Base-by-base conservation (phyloP, 1,140 invertebrate species). In the Euwallacea fornicatus region DNA sequence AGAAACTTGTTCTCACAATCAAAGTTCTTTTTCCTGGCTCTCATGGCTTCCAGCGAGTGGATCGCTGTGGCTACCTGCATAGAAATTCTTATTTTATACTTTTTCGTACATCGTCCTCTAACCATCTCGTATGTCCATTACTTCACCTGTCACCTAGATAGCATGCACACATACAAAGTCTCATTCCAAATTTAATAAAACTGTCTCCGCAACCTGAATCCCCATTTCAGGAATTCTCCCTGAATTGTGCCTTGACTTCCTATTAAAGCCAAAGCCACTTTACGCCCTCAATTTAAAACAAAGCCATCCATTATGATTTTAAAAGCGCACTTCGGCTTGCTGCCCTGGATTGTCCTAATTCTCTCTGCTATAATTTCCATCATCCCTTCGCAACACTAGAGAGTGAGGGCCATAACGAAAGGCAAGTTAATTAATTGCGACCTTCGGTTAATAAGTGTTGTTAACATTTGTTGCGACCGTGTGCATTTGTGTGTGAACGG, bases 221-320 rank as follows among this genome's bases (percentile, higher is more conserved):
- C 21, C 21, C 21, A 33, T 33, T 33, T 33, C 21, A 33, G 21
- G 21, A 33, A 33, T 33, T 33, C 21, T 33, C 21, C 4, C 21
- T 33, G 21, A 41, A 60, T 42, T 60, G 41, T 42, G 58, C 58
- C 41, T 11, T 15, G 58, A 60, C 21, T 11, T 42, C 41, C 58
- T 60, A 60, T 42, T 41, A 60, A n/a, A 13, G 13, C 43, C 13
- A 63, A 63, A 46, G 60, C 60, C 42, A 15, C 16, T 63, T 63
- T 44, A 63, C 60, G 60, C 41, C 43, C 62, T 15, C 41, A 64
- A 8, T 53, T 64, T 33, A 64, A 64, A 64, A 16, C 15, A 64
- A 64, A 64, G 47, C 62, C 62, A 64, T 64, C 16, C 62, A 64
- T 64, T 64, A 64, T 50, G 47, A 64, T 53, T 64, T 64, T 53